These are phyloP conservation scores for Drosophila histrio DNA, from an alignment of 2,888 invertebrate genomes.

Conservation along the genomic window DNA sequence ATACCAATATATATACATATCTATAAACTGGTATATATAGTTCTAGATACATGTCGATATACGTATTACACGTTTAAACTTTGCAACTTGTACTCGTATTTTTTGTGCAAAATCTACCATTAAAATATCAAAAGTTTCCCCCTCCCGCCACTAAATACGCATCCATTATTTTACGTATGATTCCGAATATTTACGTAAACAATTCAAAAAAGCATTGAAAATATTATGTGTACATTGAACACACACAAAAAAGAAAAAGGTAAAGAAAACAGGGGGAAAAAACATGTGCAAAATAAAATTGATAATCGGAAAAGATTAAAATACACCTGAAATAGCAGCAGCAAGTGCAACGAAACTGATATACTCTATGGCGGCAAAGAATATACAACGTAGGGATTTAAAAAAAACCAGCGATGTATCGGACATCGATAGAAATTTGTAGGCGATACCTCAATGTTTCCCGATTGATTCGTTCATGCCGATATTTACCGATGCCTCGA, in stretches of 20 bases:
- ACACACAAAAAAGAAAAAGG: neutral
- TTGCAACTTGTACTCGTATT: neutral
- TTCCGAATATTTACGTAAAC: conserved; percentile 67
- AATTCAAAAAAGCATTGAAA: conserved; percentile 57
- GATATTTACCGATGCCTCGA: too few species aligned
- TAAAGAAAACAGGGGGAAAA: conserved; percentile 26
- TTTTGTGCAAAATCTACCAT: conserved; percentile 19
- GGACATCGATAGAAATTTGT: too few species aligned
- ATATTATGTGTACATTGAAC: conserved; percentile 37
- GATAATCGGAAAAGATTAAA: conserved; percentile 37
- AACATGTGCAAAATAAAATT: conserved; percentile 39
- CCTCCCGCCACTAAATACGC: neutral
- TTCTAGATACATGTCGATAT: neutral
- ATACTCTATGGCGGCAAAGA: conserved; percentile 18
- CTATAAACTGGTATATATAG: neutral
- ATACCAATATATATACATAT: neutral
- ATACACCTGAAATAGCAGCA: conserved; percentile 22
- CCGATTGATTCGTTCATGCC: too few species aligned
- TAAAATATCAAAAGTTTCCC: conserved; percentile 29
- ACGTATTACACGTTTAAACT: neutral
- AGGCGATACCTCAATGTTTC: too few species aligned
- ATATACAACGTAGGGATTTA: too few species aligned
- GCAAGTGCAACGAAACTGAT: conserved; percentile 9
- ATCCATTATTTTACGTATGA: conserved; percentile 48
- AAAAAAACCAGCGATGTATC: too few species aligned